Base-by-base conservation (phyloP, 2,113 vertebrate genomes). In the Leucopsar rothschildi region DNA sequence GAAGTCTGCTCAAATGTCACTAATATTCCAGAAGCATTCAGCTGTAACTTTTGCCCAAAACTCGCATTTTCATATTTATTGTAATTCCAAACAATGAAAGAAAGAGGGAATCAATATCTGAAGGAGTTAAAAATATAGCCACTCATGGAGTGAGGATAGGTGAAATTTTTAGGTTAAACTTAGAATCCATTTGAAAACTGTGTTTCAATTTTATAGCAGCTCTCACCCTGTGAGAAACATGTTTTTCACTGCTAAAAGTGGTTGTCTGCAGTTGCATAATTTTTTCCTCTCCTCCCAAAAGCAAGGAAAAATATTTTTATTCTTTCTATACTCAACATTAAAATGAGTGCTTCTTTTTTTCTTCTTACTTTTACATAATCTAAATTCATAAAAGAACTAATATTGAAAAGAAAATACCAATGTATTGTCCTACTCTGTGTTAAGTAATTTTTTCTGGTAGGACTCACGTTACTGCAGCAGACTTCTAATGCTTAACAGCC, bases 21-120 rank as follows among this genome's bases (percentile, higher is more conserved):
- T 88, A 93, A 90, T 80, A 92, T 77, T 84, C 52, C 63, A 92
- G 59, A 95, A 96, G 37, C 24, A 86, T 88, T 95, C 75, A 90
- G 50, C 65, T 92, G 57, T 76, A 96, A 79, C 17, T 69, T 91
- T 82, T 86, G 42, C 56, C 70, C 87, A 88, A 61, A 56, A 66
- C 37, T 73, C 47, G 37, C 4, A 66, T 84, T 82, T 68, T 80
- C 37, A 83, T 78, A 52, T 82, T 92, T 91, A 83, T 84, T 91
- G 8, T 66, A n/a, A 76, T 83, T 93, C 42, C 29, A 72, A 95
- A 81, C 37, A 88, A 76, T 33, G 33, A 45, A 84, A 15, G 14
- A 10, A 80, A 83, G 39, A 70, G 5, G 7, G 13, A 89, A 68
- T 90, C 63, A 69, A 15, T 65, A 70, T n/a, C 13, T 44, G 24